Conservation (phyloP, 2,888 invertebrate genomes). For the Rotaria magnacalcarata region DNA sequence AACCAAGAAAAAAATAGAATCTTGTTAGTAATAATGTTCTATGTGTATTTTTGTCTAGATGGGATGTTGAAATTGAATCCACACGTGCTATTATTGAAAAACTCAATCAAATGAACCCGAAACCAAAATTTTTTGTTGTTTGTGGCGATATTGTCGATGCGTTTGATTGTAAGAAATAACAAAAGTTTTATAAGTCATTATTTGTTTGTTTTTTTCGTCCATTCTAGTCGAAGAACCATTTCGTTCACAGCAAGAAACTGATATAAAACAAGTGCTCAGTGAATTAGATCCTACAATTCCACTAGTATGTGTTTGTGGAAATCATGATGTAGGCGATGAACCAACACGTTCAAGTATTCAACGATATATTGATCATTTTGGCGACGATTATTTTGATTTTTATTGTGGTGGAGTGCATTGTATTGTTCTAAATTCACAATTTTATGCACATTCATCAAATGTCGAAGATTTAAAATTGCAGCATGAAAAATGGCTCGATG, state of each 20-base stretch:
- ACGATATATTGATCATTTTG: constrained; percentile 49
- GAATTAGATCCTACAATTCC: constrained; percentile 59
- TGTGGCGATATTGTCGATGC: constrained; percentile 62
- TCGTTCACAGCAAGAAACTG: constrained; percentile 57
- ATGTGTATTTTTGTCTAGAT: constrained; percentile 48
- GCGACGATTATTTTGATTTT: constrained; percentile 63
- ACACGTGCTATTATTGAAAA: constrained; percentile 55
- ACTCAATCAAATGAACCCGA: constrained; percentile 60
- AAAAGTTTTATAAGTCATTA: constrained; percentile 47
- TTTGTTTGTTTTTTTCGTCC: background rate
- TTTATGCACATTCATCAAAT: constrained; percentile 52
- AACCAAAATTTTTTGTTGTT: constrained; percentile 51
- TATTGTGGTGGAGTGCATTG: constrained; percentile 61
- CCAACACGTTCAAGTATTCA: constrained; percentile 58
- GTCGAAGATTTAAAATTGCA: constrained; percentile 47
- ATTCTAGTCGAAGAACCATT: constrained; percentile 3
- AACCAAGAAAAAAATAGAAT: too few species aligned
- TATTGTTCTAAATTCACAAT: constrained; percentile 62
- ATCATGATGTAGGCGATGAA: constrained; percentile 62
- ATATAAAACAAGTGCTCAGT: constrained; percentile 57
- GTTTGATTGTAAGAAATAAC: constrained; percentile 52
- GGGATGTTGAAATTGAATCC: constrained; percentile 60
- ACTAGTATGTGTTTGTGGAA: constrained; percentile 62
- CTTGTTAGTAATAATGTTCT: background rate
- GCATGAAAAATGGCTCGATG: constrained; percentile 60